Conservation (phyloP, 2,797 vertebrate species). For the Coregonus sp. region DNA sequence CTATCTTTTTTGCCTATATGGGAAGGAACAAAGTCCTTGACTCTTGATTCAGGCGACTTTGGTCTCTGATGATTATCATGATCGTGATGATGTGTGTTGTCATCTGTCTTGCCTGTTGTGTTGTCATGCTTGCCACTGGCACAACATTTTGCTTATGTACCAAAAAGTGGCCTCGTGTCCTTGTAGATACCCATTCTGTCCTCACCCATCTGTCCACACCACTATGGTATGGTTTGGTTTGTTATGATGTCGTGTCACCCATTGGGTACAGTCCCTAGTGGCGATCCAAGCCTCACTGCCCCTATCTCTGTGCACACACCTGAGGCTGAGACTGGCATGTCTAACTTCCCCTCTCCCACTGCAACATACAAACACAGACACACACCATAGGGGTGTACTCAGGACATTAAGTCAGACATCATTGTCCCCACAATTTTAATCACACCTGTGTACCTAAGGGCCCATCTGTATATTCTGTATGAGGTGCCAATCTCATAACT, state of each 20-base stretch:
- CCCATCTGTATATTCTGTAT: too few species aligned
- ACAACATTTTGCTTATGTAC: neutral
- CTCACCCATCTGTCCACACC: neutral
- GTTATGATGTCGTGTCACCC: neutral
- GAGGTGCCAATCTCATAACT: too few species aligned
- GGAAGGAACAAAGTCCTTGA: neutral
- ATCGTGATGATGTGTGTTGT: slow-evolving; percentile 2
- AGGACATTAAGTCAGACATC: too few species aligned
- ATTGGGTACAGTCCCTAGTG: neutral
- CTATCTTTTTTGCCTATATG: neutral
- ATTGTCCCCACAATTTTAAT: too few species aligned
- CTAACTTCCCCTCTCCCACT: neutral
- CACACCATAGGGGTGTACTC: too few species aligned
- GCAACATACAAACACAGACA: too few species aligned
- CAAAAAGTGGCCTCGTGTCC: neutral
- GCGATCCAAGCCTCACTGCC: neutral
- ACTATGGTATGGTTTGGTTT: neutral
- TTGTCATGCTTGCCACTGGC: neutral
- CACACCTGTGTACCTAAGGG: too few species aligned
- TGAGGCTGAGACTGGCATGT: neutral
- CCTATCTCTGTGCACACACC: neutral
- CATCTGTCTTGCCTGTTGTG: slow-evolving; percentile 6
- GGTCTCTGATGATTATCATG: slow-evolving; percentile 7
- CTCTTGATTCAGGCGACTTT: neutral
- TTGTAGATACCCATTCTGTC: neutral